These are phyloP conservation scores for Piscicola geometra DNA, from an alignment of 2,888 invertebrate species.

Conservation along the genomic window DNA sequence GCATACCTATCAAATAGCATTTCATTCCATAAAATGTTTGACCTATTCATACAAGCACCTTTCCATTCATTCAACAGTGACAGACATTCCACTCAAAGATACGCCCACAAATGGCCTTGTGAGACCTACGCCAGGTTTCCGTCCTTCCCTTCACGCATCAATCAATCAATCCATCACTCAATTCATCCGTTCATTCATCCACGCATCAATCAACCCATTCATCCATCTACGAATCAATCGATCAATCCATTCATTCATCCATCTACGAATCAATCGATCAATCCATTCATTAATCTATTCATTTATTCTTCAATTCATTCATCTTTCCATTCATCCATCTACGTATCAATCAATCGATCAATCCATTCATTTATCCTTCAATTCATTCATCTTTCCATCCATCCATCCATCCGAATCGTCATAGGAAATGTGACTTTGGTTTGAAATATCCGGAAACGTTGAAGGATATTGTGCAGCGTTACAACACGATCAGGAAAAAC, in stretches of 20 bases:
- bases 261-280: too few species aligned
- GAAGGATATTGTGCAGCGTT: not conserved
- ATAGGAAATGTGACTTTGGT: constrained; percentile 16
- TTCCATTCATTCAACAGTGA: not conserved
- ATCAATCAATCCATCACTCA: not conserved
- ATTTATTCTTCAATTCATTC: too few species aligned
- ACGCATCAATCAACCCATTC: too few species aligned
- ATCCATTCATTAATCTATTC: too few species aligned
- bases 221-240: too few species aligned
- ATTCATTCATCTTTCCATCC: not conserved
- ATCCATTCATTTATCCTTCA: too few species aligned
- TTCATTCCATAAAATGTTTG: not conserved
- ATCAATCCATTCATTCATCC: too few species aligned
- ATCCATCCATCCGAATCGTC: not conserved
- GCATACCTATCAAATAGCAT: not conserved
- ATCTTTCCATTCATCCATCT: too few species aligned
- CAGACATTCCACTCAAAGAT: constrained; percentile 3
- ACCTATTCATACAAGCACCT: not conserved
- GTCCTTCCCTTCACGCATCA: too few species aligned
- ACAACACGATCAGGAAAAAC: not conserved
- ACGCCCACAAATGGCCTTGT: constrained; percentile 1
- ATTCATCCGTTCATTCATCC: too few species aligned
- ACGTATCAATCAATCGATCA: too few species aligned
- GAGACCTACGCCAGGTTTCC: not conserved
- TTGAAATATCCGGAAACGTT: constrained; percentile 2